phyloP scores from a whole-genome alignment of 1,140 invertebrate species.

The Drosophila triauraria region DNA sequence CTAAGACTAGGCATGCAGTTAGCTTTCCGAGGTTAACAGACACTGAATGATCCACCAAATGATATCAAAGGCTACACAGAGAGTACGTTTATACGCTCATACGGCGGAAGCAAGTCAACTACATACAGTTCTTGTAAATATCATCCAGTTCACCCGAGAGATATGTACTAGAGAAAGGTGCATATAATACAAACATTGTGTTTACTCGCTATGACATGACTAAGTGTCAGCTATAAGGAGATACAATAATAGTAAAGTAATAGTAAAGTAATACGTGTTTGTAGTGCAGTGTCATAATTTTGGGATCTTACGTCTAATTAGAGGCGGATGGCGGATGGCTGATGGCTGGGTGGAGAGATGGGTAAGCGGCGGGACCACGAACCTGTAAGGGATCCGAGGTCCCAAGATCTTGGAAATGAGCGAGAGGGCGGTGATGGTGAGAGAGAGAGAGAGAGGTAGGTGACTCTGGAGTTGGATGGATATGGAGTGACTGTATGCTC shows the following conservation, averaged over 20 bases:
- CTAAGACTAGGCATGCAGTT: constrained; percentile 21
- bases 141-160: constrained; percentile 64
- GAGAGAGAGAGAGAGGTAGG: not conserved
- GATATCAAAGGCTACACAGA: constrained; percentile 12
- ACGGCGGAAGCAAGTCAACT: constrained; percentile 46
- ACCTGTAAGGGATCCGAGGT: not conserved
- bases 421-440: constrained; percentile 5
- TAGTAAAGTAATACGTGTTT: constrained; percentile 25
- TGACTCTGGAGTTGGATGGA: constrained; percentile 14
- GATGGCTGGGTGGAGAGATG: no score
- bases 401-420: constrained; percentile 5
- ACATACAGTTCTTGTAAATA: constrained; percentile 60
- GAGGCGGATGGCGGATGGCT: not conserved
- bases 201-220: constrained; percentile 57
- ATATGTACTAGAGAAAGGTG: constrained; percentile 64
- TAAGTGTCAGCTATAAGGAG: constrained; percentile 65
- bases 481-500: constrained; percentile 15
- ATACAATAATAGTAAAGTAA: constrained; percentile 56
- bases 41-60: constrained; percentile 11
- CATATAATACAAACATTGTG: constrained; percentile 72
- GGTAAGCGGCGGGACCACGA: not conserved
- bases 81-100: constrained; percentile 18
- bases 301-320: constrained; percentile 8
- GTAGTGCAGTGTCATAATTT: constrained; percentile 21
- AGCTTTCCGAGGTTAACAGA: not conserved